Percentiles rank a stretch among this genome's conserved stretches.
These are phyloP conservation scores for Syndactyla subalaris DNA, from an alignment of 2,797 vertebrate genomes.

Conservation along the genomic window DNA sequence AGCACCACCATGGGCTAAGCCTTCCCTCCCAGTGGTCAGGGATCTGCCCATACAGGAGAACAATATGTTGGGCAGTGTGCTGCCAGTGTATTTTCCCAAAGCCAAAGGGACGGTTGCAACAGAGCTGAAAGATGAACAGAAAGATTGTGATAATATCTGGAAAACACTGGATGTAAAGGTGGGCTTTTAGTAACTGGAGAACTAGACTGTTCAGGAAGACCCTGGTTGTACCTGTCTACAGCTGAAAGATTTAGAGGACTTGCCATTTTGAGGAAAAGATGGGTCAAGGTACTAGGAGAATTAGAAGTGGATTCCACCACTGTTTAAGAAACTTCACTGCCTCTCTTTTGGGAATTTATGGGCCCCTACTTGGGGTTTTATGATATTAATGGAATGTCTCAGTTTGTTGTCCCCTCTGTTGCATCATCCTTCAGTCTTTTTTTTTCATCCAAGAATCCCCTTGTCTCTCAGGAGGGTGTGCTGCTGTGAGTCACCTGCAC, in stretches of 20 bases:
- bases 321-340: background rate
- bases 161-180: background rate
- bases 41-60: background rate
- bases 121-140: background rate
- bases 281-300: background rate
- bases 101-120: background rate
- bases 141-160: background rate
- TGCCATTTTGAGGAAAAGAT: background rate
- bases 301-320: background rate
- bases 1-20: background rate
- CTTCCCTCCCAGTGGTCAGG: background rate
- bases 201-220: background rate
- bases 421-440: background rate
- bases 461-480: background rate
- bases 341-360: background rate
- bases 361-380: background rate
- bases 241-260: background rate
- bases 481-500: background rate
- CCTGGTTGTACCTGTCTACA: background rate
- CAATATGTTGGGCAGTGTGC: background rate
- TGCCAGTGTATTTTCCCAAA: background rate
- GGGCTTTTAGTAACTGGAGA: background rate
- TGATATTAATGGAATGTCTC: accelerated
- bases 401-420: background rate
- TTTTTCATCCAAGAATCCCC: background rate